phyloP scores from a whole-genome alignment of 2,888 invertebrate genomes.

The Drosophila mimica region DNA sequence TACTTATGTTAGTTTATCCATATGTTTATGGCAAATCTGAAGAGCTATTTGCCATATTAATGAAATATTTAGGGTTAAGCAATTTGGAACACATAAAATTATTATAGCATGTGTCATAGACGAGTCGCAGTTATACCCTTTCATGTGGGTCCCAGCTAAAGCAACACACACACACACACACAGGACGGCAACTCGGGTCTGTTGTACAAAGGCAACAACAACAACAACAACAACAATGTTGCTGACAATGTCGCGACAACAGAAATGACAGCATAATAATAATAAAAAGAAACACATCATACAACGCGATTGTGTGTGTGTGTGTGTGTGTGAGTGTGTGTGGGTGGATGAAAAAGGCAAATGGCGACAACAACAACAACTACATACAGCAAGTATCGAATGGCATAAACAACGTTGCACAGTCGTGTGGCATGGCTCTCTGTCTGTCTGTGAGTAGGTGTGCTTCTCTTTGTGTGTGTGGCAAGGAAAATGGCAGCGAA shows the following conservation, averaged over 20 bases:
- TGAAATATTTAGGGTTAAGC: conserved; percentile 55
- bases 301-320: conserved; percentile 4
- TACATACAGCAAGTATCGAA: conserved; percentile 59
- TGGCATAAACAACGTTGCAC: conserved; percentile 69
- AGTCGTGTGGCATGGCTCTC: conserved; percentile 23
- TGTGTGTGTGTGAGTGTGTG: neutral
- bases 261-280: conserved; percentile 79
- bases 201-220: conserved; percentile 32
- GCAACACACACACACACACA: neutral
- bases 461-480: conserved; percentile 3
- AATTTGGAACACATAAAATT: conserved; percentile 60
- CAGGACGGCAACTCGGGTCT: conserved; percentile 4
- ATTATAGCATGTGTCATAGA: conserved; percentile 53
- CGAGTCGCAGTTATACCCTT: conserved; percentile 49
- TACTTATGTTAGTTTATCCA: conserved; percentile 22
- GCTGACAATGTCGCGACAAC: conserved; percentile 78
- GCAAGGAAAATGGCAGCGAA: conserved; percentile 31
- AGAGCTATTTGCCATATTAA: conserved; percentile 52
- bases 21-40: conserved; percentile 34
- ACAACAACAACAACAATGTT: conserved; percentile 43
- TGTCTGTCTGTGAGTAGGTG: conserved; percentile 4
- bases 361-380: conserved; percentile 40
- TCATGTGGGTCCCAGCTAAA: neutral
- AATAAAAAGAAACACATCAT: conserved; percentile 55
- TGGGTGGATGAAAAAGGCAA: conserved; percentile 17